Conservation (phyloP, 2,113 vertebrate species). For the Oncorhynchus nerka region DNA sequence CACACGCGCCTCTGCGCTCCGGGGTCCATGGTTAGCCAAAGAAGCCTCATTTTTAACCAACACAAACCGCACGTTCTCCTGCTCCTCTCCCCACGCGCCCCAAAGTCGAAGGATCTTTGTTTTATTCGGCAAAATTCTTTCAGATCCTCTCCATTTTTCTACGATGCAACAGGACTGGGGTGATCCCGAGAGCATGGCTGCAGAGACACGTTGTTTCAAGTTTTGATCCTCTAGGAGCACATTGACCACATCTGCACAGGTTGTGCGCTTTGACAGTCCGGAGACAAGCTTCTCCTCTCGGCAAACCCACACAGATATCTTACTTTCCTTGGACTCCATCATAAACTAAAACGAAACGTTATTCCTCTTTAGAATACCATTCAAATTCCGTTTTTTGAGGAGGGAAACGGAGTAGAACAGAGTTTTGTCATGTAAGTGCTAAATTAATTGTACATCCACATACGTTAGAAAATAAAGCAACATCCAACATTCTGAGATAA, state of each 20-base stretch:
- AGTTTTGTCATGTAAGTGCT: background rate
- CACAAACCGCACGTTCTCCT: slow-evolving; percentile 87
- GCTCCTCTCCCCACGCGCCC: slow-evolving; percentile 90
- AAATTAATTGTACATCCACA: slow-evolving; percentile 8
- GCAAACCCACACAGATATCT: slow-evolving; percentile 92
- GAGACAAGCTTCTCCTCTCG: slow-evolving; percentile 90
- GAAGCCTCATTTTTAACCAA: slow-evolving; percentile 85
- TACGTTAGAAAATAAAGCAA: background rate
- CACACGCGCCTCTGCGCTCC: slow-evolving; percentile 91
- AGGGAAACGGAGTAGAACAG: background rate
- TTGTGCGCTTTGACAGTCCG: slow-evolving; percentile 87
- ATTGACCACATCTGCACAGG: slow-evolving; percentile 87
- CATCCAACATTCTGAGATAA: background rate
- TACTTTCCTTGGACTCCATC: slow-evolving; percentile 81
- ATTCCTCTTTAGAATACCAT: background rate
- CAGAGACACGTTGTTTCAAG: slow-evolving; percentile 53
- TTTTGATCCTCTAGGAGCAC: slow-evolving; percentile 84
- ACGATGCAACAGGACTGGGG: slow-evolving; percentile 85
- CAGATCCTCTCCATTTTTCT: slow-evolving; percentile 93
- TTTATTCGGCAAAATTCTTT: slow-evolving; percentile 87
- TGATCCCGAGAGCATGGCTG: slow-evolving; percentile 71
- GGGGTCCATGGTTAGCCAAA: slow-evolving; percentile 76
- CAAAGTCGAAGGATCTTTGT: slow-evolving; percentile 90
- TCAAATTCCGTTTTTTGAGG: background rate
- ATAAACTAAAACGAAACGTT: background rate